Base-by-base conservation (phyloP, 1,140 invertebrate species). In the Apolygus lucorum region DNA sequence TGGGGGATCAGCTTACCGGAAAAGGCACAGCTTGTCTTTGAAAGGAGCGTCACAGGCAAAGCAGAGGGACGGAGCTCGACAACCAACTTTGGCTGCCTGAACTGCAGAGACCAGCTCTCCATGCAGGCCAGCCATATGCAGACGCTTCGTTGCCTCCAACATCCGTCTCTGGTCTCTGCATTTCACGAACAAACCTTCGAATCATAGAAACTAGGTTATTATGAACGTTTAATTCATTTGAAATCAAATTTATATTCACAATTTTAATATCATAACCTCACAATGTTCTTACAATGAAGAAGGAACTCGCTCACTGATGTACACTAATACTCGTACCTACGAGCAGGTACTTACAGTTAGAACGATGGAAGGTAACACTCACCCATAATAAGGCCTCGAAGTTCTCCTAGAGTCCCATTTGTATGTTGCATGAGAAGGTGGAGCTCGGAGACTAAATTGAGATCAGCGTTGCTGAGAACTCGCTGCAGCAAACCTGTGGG, bases 131-230 rank as follows among this genome's bases (percentile, higher is more conserved):
- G 27, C 52, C 64, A 73, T 70, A 42, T 75, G 73, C n/a, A 73
- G 67, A 21, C 67, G 63, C 52, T 69, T 70, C 1, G 71, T 69
- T 1, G 72, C 69, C 67, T 75, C 71, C 28, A 75, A 63, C 72
- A 75, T 72, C 21, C 68, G 49, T 59, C 70, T 65, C 65, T 76
- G 73, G 62, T 76, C 73, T 24, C 70, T 65, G 70, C 75, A 76
- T 72, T 76, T 76, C 8, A 76, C 74, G 71, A 76, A 76, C 26
- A 76, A 69, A 52, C 76, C 75, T 76, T 59, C 11, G 71, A 70
- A 71, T 1, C n/a, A 11, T 52, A 34, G 17, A 0, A n/a, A 49
- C 4, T 28, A 49, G 14, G 28, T 62, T 52, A 14, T 21, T 34
- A 28, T 34, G 13, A 26, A 26, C n/a, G 4, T 24, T 28, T 28